Evolutionary conservation across 1,140 invertebrate species (phyloP).

Genomic region (Macrobrachium nipponense): DNA sequence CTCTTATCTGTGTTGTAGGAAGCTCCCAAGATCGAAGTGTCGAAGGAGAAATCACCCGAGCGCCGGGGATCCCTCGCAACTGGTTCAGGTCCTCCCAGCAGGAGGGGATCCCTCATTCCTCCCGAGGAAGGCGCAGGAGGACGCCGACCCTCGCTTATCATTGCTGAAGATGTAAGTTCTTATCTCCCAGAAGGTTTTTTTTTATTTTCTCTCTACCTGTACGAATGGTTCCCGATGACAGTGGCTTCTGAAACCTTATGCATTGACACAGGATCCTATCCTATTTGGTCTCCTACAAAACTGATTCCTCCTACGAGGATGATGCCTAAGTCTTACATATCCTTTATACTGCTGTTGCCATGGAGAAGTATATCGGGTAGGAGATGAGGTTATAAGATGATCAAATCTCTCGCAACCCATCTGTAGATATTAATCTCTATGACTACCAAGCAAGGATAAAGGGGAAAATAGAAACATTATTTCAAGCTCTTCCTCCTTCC

Average conservation of each 20-base stretch:
- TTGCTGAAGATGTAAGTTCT: constrained; percentile 88
- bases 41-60: constrained; percentile 79
- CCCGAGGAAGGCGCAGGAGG: constrained; percentile 80
- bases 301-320: too few species aligned
- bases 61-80: constrained; percentile 75
- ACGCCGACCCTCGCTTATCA: constrained; percentile 85
- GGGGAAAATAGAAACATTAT: too few species aligned
- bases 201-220: not conserved
- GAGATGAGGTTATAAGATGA: too few species aligned
- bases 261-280: too few species aligned
- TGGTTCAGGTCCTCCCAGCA: constrained; percentile 76
- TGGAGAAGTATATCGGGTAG: too few species aligned
- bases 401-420: too few species aligned
- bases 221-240: not conserved
- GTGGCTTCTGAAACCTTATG: not conserved
- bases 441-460: too few species aligned
- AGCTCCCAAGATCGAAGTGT: constrained; percentile 79
- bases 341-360: too few species aligned
- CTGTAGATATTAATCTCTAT: too few species aligned
- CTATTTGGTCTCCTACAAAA: too few species aligned
- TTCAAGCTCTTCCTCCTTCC: too few species aligned
- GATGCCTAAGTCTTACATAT: too few species aligned
- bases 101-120: constrained; percentile 86
- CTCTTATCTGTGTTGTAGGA: constrained; percentile 45
- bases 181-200: not conserved